Evolutionary conservation across 2,888 invertebrate genomes (phyloP), one percentile per base, ranked within the genome.

Genomic region (Thelaira solivaga): DNA sequence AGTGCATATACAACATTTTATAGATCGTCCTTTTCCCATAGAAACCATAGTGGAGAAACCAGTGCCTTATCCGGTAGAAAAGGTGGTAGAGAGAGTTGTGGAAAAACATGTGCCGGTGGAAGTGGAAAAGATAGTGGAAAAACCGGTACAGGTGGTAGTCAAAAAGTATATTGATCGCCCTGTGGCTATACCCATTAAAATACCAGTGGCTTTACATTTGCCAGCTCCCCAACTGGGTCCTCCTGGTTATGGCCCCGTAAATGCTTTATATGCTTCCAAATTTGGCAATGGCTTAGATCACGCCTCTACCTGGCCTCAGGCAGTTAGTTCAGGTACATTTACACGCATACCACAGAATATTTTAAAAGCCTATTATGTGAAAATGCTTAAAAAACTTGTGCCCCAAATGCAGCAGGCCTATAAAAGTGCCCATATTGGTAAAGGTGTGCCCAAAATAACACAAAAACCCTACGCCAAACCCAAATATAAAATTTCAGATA

Each of bases 81-180:
- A 90, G 80, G 82, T 91, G 0, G 88, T 92, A 0, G 91, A 92
- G 80, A 91, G 90, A 76, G 89, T 87, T 10, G 87, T 88, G 5
- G 89, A 89, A 1, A 84, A 89, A 6, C 87, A 88, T 67, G 85
- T 88, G 2, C 86, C 89, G 13, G 84, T 90, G 65, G 89, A 93
- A 31, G 90, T 93, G 0, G 92, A 93, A 82, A 92, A 92, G 81
- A 90, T 91, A 1, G 90, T 92, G 0, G 91, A 91, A 0, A 90
- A 90, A 59, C 89, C 90, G 0, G 82, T 86, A 0, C 85, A 88
- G 72, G 86, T 85, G 71, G 82, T 86, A 16, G 86, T 89, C 0
- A 87, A 88, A 24, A 87, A 86, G 69, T 83, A 85, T 39, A 83
- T 89, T 0, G 88, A 88, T 81, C 86, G 87, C 0, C 89, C 89